Evolutionary conservation across 2,113 vertebrate genomes (phyloP).

Genomic region (Pandion haliaetus): DNA sequence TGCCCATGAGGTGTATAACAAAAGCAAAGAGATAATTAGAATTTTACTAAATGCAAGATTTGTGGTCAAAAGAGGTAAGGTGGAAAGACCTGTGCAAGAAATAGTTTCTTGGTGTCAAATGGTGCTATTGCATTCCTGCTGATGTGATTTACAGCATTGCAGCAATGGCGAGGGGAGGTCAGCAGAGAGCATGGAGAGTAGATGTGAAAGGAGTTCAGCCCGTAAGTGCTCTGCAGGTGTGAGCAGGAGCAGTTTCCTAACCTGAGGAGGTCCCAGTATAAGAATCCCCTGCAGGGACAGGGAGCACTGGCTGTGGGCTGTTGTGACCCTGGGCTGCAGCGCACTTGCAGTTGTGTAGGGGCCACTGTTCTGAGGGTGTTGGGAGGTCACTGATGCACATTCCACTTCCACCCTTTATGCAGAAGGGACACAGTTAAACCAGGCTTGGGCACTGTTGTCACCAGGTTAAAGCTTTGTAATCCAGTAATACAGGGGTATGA

Average conservation of each 20-base stretch:
- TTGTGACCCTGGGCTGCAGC: background rate
- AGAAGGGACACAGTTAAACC: background rate
- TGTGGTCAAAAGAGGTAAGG: background rate
- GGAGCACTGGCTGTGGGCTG: background rate
- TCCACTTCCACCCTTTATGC: background rate
- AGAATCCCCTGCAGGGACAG: background rate
- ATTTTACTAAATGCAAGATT: background rate
- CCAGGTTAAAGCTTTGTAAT: background rate
- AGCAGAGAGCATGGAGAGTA: background rate
- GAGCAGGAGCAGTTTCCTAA: background rate
- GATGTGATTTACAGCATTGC: background rate
- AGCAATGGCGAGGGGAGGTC: background rate
- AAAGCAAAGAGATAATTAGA: background rate
- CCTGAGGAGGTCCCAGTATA: background rate
- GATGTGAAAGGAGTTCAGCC: background rate
- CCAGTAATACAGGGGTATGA: background rate
- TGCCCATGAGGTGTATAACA: background rate
- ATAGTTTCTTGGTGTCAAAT: background rate
- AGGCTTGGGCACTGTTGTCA: no score
- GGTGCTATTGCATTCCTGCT: background rate
- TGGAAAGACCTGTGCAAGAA: background rate
- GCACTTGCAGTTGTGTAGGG: background rate
- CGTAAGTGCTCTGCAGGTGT: background rate
- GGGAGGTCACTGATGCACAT: background rate
- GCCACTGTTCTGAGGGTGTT: background rate